A percentile compares a stretch with the other conserved stretches of the same genome.
Evolutionary conservation across 1,140 invertebrate genomes (phyloP).

Genomic region (Sinonovacula constricta): DNA sequence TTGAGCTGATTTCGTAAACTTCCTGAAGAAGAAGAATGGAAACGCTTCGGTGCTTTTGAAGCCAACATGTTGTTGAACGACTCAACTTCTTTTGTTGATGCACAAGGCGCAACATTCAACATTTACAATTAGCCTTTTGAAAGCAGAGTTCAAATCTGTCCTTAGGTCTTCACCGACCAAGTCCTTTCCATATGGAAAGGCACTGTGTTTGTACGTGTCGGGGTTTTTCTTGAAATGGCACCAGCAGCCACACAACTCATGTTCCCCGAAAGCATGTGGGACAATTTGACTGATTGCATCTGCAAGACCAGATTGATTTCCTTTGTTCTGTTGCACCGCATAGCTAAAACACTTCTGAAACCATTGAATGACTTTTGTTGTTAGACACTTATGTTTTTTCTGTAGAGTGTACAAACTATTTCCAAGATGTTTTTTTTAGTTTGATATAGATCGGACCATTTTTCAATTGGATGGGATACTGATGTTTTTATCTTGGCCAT

Average conservation of each 20-base stretch:
- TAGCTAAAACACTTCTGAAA: conserved; percentile 3
- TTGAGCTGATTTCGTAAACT: not conserved
- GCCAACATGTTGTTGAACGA: conserved; percentile 2
- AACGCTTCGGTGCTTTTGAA: not conserved
- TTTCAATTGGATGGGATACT: not conserved
- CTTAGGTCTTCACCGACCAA: not conserved
- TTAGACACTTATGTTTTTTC: not conserved
- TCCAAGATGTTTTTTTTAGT: not conserved
- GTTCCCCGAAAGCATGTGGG: not conserved
- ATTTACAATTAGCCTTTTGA: not conserved
- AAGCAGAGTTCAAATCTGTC: not conserved
- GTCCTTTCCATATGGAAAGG: not conserved
- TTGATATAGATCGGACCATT: conserved; percentile 1
- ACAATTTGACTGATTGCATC: not conserved
- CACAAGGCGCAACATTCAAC: not conserved
- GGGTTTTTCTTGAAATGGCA: not conserved
- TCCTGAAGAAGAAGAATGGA: not conserved
- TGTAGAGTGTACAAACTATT: not conserved
- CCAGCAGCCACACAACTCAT: not conserved
- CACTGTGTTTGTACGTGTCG: conserved; percentile 2
- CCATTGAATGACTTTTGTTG: not conserved
- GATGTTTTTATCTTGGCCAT: not conserved
- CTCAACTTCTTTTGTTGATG: not conserved
- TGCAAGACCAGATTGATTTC: not conserved
- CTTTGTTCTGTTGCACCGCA: not conserved